Evolutionary conservation across 2,113 vertebrate genomes (phyloP), one percentile per base, ranked within the genome.

Genomic region (Coregonus clupeaformis): DNA sequence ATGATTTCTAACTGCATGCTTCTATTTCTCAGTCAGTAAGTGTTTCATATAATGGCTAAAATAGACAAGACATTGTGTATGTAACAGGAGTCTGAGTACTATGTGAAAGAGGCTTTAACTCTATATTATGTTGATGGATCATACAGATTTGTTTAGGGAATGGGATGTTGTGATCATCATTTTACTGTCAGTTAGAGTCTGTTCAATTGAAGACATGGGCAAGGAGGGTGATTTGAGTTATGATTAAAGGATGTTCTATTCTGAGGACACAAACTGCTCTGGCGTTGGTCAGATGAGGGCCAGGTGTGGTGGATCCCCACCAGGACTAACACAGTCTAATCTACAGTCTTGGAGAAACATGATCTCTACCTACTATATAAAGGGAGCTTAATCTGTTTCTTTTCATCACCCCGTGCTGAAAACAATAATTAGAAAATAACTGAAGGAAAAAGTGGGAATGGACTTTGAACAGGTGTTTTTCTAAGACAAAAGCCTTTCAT

Each of bases 391-490:
- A 42, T 42, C 36, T 72, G 49, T 65, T 88, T 88, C 85, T 90
- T 83, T 59, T 30, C 16, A 65, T 65, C 13, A 29, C 25, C 14
- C 76, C 49, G 27, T 76, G 64, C 73, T 80, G 73, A 78, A 87
- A 82, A 86, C 85, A 89, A 88, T 81, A 84, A 79, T 69, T 69
- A 72, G 75, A 78, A 64, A 73, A 82, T 72, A 82, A 82, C 77
- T 72, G 22, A 49, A 68, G 68, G 82, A 73, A 83, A 71, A 24
- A 70, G 67, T 77, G 69, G 85, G 49, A 52, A 83, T 83, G 81
- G 84, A 84, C 88, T 89, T 86, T 30, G 72, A 84, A 82, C 77
- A 84, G 83, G 83, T 84, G 73, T 80, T 82, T 84, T 30, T 79
- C 82, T 84, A 74, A 57, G 29, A 81, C 85, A 88, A 89, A 83